Conservation (phyloP, 2,113 vertebrate genomes). For the Megalops atlanticus region DNA sequence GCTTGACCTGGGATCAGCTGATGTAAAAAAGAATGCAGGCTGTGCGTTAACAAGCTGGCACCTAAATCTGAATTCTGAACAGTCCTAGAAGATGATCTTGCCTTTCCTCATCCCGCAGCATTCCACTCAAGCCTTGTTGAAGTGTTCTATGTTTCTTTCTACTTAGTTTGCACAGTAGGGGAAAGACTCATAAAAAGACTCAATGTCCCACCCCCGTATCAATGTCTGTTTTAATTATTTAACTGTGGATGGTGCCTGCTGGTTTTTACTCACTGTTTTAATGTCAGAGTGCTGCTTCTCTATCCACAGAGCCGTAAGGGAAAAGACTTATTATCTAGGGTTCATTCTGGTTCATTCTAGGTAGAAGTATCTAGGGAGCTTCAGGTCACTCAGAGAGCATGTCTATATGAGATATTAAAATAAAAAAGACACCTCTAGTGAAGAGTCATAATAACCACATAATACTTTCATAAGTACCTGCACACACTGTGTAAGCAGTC, state of each 20-base stretch:
- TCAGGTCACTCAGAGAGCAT: background rate
- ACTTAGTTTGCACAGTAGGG: background rate
- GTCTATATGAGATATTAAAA: background rate
- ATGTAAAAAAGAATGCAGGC: too few relatives aligned
- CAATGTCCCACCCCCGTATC: background rate
- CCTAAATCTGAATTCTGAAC: too few relatives aligned
- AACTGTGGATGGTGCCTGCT: background rate
- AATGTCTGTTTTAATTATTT: background rate
- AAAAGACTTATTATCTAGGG: background rate
- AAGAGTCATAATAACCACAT: background rate
- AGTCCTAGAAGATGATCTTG: too few relatives aligned
- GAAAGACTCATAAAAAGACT: background rate
- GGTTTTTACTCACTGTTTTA: background rate
- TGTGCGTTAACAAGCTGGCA: too few relatives aligned
- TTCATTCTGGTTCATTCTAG: background rate
- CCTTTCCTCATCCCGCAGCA: too few relatives aligned
- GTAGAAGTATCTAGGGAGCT: background rate
- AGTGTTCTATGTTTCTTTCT: too few relatives aligned
- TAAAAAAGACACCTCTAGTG: background rate
- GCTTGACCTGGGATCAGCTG: too few relatives aligned
- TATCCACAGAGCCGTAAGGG: background rate
- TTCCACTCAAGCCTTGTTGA: too few relatives aligned
- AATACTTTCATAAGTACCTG: background rate
- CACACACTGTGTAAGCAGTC: background rate
- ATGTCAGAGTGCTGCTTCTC: background rate